Conservation (phyloP, 2,113 vertebrate genomes). For the Solea solea region DNA sequence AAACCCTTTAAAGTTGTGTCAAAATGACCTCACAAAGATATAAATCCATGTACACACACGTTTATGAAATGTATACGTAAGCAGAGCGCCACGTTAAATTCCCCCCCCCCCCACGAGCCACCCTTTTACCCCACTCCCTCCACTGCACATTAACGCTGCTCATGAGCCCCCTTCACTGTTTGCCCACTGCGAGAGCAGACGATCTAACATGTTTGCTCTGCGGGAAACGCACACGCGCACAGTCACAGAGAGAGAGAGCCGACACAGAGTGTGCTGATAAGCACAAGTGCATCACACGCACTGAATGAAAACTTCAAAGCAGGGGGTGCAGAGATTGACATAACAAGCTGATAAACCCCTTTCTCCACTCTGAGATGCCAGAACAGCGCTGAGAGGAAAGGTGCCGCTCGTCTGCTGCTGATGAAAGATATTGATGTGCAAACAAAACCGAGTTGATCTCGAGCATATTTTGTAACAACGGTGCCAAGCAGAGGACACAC, state of each 20-base stretch:
- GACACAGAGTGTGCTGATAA: slow-evolving; percentile 54
- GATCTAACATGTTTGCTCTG: slow-evolving; percentile 76
- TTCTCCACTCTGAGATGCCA: slow-evolving; percentile 62
- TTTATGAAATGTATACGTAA: no score
- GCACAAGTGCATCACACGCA: slow-evolving; percentile 5
- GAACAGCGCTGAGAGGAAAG: slow-evolving; percentile 67
- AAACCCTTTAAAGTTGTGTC: no score
- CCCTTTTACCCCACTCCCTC: slow-evolving; percentile 39
- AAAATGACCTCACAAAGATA: no score
- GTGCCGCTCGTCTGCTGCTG: slow-evolving; percentile 53
- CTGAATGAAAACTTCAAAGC: slow-evolving; percentile 42
- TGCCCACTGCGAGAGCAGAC: slow-evolving; percentile 76
- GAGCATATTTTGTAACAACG: slow-evolving; percentile 54
- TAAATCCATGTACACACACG: no score
- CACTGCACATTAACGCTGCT: slow-evolving; percentile 64
- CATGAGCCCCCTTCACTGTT: slow-evolving; percentile 67
- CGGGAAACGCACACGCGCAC: slow-evolving; percentile 56
- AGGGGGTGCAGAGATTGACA: slow-evolving; percentile 64
- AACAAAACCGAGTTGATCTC: slow-evolving; percentile 61
- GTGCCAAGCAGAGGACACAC: slow-evolving; percentile 43
- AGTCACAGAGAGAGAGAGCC: slow-evolving; percentile 51
- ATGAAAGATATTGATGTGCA: slow-evolving; percentile 66
- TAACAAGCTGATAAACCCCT: slow-evolving; percentile 71
- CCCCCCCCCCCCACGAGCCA: slow-evolving; percentile 26
- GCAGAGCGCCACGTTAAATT: slow-evolving; percentile 41